Percentiles rank a stretch among this genome's conserved stretches.
These are phyloP conservation scores for Lycaon pictus DNA, from an alignment of 2,113 vertebrate species.

Conservation along the genomic window DNA sequence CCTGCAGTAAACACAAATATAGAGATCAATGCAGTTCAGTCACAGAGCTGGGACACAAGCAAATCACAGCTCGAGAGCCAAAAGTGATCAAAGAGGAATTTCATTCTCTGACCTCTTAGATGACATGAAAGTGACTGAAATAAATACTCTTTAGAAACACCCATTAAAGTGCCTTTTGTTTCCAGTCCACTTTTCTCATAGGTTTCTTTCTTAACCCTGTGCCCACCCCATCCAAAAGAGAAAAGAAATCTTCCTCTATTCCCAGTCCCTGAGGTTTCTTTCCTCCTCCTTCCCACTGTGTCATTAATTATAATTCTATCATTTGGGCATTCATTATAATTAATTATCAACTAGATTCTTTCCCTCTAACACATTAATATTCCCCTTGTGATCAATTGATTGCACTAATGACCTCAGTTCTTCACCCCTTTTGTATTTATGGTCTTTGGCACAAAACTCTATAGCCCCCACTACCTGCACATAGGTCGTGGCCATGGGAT, in stretches of 20 bases:
- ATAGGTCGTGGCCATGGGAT: neutral
- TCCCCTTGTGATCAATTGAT: neutral
- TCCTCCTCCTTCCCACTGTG: neutral
- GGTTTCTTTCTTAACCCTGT: neutral
- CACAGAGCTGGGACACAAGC: neutral
- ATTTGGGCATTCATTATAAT: neutral
- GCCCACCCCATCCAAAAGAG: neutral
- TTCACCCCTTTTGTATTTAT: neutral
- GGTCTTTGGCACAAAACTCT: neutral
- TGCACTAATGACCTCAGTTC: neutral
- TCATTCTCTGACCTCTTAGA: neutral
- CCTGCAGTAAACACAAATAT: neutral
- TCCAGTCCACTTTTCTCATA: neutral
- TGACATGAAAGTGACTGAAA: slow-evolving; percentile 50
- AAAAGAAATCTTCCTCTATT: neutral
- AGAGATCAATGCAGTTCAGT: neutral
- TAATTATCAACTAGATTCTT: neutral
- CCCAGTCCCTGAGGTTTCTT: neutral
- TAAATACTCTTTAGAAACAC: slow-evolving; percentile 52
- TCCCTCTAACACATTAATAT: neutral
- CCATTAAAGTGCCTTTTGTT: slow-evolving; percentile 1
- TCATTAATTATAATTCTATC: neutral
- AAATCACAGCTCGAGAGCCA: neutral
- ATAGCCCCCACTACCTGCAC: neutral
- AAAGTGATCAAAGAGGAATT: slow-evolving; percentile 59